Evolutionary conservation across 2,797 vertebrate genomes (phyloP), one percentile per base, ranked within the genome.

Genomic region (Capromys pilorides): DNA sequence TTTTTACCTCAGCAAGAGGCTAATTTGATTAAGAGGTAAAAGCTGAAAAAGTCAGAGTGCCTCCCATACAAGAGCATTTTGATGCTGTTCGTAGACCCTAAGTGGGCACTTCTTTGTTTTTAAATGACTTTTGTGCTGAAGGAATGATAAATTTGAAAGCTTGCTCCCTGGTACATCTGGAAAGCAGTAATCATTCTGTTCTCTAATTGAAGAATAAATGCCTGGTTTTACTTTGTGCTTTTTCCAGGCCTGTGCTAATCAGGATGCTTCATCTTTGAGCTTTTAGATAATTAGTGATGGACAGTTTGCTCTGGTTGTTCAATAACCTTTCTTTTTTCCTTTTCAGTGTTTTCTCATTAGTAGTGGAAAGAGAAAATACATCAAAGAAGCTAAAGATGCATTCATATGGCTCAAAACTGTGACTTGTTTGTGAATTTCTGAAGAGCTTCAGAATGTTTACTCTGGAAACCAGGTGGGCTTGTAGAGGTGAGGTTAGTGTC

Each of bases 121-220:
- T 86, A 88, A 95, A 93, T 95, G 90, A 90, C 87, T 96, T 95
- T 93, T 96, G 87, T 96, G 85, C n/a, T 97, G 73, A 91, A 94
- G 57, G 78, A 96, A 59, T 41, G 67, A 78, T 95, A 79, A 75
- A 93, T 80, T 64, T 90, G 90, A 83, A 90, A 69, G 41, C 36
- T 88, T 71, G 54, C 49, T 92, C 73, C 39, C 67, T 3, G 39
- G 86, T 75, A 78, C 86, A 91, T 95, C 86, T 85, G 81, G 67
- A 83, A 85, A 64, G 64, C 93, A 91, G 64, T 78, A 87, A 93
- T 93, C 93, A 86, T 80, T 89, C 81, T 94, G 67, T 57, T 87
- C 45, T 82, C 87, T 97, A 96, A 97, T 91, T 97, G 95, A 93
- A 96, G 93, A 95, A 95, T 94, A 91, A 97, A 94, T 93, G 90